Base-by-base conservation (phyloP, 2,113 vertebrate genomes). In the Eupsittula cactorum region DNA sequence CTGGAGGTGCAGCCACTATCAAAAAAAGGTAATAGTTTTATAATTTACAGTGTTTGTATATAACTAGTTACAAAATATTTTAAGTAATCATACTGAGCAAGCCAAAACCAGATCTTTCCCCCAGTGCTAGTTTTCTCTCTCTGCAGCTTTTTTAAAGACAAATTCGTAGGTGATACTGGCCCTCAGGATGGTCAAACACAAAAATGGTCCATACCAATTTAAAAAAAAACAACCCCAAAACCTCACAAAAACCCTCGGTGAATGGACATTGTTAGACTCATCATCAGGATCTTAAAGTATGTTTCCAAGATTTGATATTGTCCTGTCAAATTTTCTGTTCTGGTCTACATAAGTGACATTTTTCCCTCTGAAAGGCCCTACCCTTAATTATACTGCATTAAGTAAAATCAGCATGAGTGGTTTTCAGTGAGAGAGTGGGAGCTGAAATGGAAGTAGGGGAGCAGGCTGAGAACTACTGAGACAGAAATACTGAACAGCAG, bases 381-480 rank as follows among this genome's bases (percentile, higher is more conserved):
- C 57, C 37, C 55, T 90, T 95, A 77, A 85, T 80, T 87, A 64
- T 28, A 75, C 21, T 76, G 42, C 80, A 76, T 77, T 96, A 95
- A 96, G 81, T 96, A 90, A 94, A 96, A 97, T 76, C 57, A 95
- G 31, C 60, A 87, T 57, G 86, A 94, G 89, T 52, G 4, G 49
- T 63, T 94, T 89, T 87, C 53, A 85, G 13, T 74, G 67, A 83
- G 59, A 67, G 80, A 75, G 81, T 95, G 81, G 88, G 94, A 95
- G 92, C 89, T 95, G 89, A 96, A 95, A 95, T 90, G 84, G 84
- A 96, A 93, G 60, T 25, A 68, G 39, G 42, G 53, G 25, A 95
- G 91, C 78, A 59, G 86, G 88, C 90, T 86, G 82, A 90, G 81
- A 96, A 93, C 93, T 94, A 23, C 70, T 7, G 31, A 89, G 90